Percentiles rank a stretch among this genome's conserved stretches.
phyloP scores from a whole-genome alignment of 2,113 vertebrate genomes.

The Theristicus caerulescens region DNA sequence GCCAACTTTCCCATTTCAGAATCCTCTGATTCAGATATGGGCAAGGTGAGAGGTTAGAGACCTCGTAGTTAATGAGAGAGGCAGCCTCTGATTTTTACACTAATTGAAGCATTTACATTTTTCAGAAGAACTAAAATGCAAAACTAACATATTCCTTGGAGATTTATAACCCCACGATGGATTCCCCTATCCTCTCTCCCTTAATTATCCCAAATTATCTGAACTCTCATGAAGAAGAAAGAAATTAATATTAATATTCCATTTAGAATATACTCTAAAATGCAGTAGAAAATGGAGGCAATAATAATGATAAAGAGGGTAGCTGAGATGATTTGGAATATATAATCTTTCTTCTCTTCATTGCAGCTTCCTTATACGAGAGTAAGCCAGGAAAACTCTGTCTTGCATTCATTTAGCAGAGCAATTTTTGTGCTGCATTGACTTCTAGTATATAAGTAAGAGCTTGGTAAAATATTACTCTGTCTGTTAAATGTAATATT shows the following conservation, averaged over 20 bases:
- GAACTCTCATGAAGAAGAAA: constrained; percentile 36
- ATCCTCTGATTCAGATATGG: not conserved
- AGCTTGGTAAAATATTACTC: constrained; percentile 2
- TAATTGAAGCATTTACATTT: constrained; percentile 49
- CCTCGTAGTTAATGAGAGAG: not conserved
- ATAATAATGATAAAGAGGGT: constrained; percentile 66
- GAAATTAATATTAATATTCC: constrained; percentile 67
- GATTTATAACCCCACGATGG: not conserved
- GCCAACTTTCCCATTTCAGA: not conserved
- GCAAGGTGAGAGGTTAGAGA: constrained; percentile 39
- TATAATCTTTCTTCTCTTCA: constrained; percentile 25
- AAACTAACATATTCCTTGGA: constrained; percentile 27
- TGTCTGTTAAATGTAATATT: not conserved
- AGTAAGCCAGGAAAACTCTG: not conserved
- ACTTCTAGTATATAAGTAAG: not conserved
- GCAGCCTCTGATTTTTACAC: constrained; percentile 29
- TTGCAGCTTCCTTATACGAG: not conserved
- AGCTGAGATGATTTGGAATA: constrained; percentile 56
- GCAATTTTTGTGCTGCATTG: not conserved
- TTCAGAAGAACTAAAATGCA: constrained; percentile 44
- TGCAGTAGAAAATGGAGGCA: constrained; percentile 54
- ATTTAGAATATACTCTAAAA: constrained; percentile 61
- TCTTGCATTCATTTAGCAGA: constrained; percentile 7
- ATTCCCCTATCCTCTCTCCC: not conserved
- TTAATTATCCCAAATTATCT: constrained; percentile 50